Evolutionary conservation across 2,888 invertebrate genomes (phyloP).

Genomic region (Rhagium mordax): DNA sequence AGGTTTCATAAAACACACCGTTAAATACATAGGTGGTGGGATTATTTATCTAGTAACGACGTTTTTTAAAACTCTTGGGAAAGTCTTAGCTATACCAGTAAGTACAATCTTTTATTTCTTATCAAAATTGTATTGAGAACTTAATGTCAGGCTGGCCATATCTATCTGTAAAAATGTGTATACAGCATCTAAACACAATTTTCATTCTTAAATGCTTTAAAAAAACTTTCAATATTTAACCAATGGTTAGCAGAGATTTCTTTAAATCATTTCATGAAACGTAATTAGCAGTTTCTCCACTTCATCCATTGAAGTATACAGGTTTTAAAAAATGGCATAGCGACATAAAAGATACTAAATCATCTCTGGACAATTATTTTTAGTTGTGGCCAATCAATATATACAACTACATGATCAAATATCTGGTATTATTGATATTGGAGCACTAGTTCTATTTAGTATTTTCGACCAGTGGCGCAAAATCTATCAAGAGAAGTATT

Average conservation of each 20-base stretch:
- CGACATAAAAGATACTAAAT: not conserved
- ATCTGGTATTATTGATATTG: not conserved
- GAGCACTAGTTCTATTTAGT: not conserved
- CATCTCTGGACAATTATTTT: not conserved
- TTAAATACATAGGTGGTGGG: slow-evolving; percentile 50
- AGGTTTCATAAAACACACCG: slow-evolving; percentile 28
- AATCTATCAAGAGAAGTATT: not conserved
- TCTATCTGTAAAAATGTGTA: not conserved
- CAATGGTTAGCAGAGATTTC: not conserved
- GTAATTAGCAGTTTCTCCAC: not conserved
- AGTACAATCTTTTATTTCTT: slow-evolving; percentile 28
- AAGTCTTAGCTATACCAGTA: slow-evolving; percentile 51
- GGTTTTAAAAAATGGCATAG: not conserved
- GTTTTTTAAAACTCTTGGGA: slow-evolving; percentile 45
- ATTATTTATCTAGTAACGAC: slow-evolving; percentile 47
- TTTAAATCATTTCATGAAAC: not conserved
- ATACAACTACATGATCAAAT: not conserved
- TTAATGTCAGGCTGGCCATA: not conserved
- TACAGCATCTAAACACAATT: not conserved
- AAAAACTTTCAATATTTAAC: not conserved
- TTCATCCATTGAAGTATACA: not conserved
- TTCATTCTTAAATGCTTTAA: not conserved
- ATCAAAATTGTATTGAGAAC: not conserved
- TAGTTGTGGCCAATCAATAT: not conserved
- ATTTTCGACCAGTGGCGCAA: not conserved